Evolutionary conservation across 2,888 invertebrate genomes (phyloP), one percentile per base, ranked within the genome.

Genomic region (Eupithecia subfuscata): DNA sequence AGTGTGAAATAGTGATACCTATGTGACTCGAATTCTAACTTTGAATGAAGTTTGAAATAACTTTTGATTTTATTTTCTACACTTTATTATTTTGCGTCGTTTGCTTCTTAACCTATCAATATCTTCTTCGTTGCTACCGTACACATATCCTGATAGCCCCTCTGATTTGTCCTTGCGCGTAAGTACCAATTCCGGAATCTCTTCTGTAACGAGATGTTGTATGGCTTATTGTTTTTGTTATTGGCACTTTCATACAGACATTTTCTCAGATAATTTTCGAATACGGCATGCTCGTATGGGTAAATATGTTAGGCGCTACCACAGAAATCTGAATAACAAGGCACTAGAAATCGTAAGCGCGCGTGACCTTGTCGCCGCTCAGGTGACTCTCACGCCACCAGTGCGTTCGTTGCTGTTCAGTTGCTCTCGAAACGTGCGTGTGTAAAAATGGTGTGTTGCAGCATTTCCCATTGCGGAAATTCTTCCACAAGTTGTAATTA

Each of bases 211-310:
- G 67, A 64, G 73, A 63, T 71, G 60, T 69, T 37, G 65, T 63
- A 69, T 69, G 74, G 72, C 65, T 74, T 77, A 74, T 77, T 74
- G 77, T 72, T 65, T 73, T 67, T 74, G 74, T 69, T 69, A 74
- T 77, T 77, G 77, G 69, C 70, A 60, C 70, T 74, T 60, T 45
- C 72, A 72, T 69, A 64, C 34, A 64, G 34, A 43, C 16, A 30
- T 69, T 63, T 25, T 64, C 64, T 30, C 11, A 64, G 34, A 37
- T 64, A 64, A 64, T 64, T 18, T 64, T 64, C 30, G 18, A 18
- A 64, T 64, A 64, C 34, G 64, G 64, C 18, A 18, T 18, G 8
- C 34, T 64, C 18, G 22, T 64, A 64, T 30, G 16, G 63, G 63
- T 63, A 56, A 56, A 56, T n/a, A 11, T 60, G 6, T 64, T 30